Evolutionary conservation across 30 jellyfish, hydroid and myxozoan species (phyloP).

Genomic region (Aurelia sp.): DNA sequence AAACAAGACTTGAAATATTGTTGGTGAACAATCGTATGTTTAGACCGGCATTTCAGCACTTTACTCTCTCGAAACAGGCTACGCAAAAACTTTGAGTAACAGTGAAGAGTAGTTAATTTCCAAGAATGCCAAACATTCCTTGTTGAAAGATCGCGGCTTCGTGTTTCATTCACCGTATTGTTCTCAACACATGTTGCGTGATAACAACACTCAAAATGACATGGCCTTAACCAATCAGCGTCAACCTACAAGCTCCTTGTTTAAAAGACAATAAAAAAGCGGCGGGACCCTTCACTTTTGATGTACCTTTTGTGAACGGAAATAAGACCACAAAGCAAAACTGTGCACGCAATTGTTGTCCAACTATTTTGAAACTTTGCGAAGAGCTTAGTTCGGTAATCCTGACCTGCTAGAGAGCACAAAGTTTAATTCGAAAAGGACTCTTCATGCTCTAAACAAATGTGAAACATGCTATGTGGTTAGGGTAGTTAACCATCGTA

Average conservation of each 20-base stretch:
- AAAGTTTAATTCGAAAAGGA: too few species aligned
- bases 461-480: too few species aligned
- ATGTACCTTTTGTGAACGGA: constrained; percentile 74
- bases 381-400: constrained; percentile 46
- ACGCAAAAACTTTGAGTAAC: constrained; percentile 22
- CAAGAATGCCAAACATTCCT: constrained; percentile 59
- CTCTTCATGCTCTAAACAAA: too few species aligned
- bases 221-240: constrained; percentile 78
- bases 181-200: constrained; percentile 93
- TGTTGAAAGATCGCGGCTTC: constrained; percentile 62
- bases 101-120: constrained; percentile 58
- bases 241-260: constrained; percentile 58
- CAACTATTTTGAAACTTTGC: constrained; percentile 65
- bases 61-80: not conserved
- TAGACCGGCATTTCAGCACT: constrained; percentile 27
- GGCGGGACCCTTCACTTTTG: constrained; percentile 70
- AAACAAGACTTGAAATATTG: not conserved
- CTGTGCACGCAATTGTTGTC: constrained; percentile 65
- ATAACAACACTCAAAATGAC: constrained; percentile 82
- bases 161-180: constrained; percentile 47
- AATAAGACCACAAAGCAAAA: constrained; percentile 49
- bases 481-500: too few species aligned
- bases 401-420: constrained; percentile 57
- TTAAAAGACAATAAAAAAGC: constrained; percentile 39
- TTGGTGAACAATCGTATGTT: too few species aligned